Evolutionary conservation across 2,113 vertebrate genomes (phyloP).

Genomic region (Melanostigma gelatinosum): DNA sequence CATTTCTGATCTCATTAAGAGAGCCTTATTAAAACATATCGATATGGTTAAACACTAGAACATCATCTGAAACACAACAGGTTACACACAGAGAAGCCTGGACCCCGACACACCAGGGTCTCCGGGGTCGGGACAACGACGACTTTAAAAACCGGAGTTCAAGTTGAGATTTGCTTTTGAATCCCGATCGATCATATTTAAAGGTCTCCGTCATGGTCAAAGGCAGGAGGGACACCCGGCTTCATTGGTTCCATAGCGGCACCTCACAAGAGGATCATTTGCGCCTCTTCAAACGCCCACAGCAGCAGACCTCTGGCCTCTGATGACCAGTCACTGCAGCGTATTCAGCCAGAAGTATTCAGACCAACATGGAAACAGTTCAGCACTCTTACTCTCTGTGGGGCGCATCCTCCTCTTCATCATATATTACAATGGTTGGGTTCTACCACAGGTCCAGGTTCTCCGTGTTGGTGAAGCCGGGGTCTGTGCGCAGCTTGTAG

Average conservation of each 20-base stretch:
- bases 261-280: conserved; percentile 64
- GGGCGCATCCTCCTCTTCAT: background rate
- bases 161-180: conserved; percentile 11
- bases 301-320: conserved; percentile 9
- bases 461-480: conserved; percentile 86
- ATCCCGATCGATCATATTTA: conserved; percentile 1
- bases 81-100: conserved; percentile 26
- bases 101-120: conserved; percentile 3
- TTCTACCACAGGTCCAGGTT: conserved; percentile 90
- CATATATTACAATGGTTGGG: background rate
- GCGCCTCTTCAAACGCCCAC: conserved; percentile 16
- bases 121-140: background rate
- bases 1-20: conserved; percentile 1
- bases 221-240: conserved; percentile 42
- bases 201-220: conserved; percentile 10
- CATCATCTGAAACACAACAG: background rate
- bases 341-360: background rate
- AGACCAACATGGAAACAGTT: background rate
- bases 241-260: conserved; percentile 47
- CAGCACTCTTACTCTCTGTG: background rate
- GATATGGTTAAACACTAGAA: conserved; percentile 9
- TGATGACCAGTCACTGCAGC: background rate
- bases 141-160: conserved; percentile 7
- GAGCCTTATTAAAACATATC: conserved; percentile 1
- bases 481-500: conserved; percentile 88